A percentile compares a stretch with the other conserved stretches of the same genome.
Evolutionary conservation across 1,140 invertebrate genomes (phyloP).

Genomic region (Hyposmocoma kahamanoa): DNA sequence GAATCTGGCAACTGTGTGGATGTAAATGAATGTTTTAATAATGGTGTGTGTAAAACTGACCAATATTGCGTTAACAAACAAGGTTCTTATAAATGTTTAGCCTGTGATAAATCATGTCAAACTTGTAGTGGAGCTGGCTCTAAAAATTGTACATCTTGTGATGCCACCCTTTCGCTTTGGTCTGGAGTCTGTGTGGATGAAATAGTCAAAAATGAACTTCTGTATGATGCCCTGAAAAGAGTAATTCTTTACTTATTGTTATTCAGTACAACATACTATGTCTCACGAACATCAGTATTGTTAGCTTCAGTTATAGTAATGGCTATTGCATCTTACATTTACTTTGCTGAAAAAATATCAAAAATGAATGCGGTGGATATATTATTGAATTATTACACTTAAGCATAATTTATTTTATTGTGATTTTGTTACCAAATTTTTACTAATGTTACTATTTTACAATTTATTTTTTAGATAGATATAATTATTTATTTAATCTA

Average conservation of each 20-base stretch:
- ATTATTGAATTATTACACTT: slow-evolving; percentile 7
- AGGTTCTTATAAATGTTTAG: slow-evolving; percentile 89
- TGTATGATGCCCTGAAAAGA: slow-evolving; percentile 27
- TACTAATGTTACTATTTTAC: too few species aligned
- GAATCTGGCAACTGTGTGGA: slow-evolving; percentile 88
- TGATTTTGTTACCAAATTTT: too few species aligned
- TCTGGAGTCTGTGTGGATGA: slow-evolving; percentile 46
- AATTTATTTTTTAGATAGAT: too few species aligned
- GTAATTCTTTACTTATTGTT: slow-evolving; percentile 34
- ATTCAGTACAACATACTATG: slow-evolving; percentile 30
- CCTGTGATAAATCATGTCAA: slow-evolving; percentile 86
- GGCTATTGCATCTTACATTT: slow-evolving; percentile 35
- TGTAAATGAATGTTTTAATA: slow-evolving; percentile 89
- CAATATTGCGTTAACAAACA: slow-evolving; percentile 95
- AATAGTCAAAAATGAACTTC: slow-evolving; percentile 23
- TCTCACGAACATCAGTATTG: slow-evolving; percentile 33
- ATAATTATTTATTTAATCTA: too few species aligned
- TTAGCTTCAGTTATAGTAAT: slow-evolving; percentile 33
- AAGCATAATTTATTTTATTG: neutral
- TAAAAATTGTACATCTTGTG: slow-evolving; percentile 52
- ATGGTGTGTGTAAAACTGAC: slow-evolving; percentile 79
- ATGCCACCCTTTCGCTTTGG: slow-evolving; percentile 25
- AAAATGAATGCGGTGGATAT: slow-evolving; percentile 29
- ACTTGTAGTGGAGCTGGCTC: slow-evolving; percentile 90
- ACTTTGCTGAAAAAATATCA: slow-evolving; percentile 34